phyloP scores from a whole-genome alignment of 1,140 invertebrate species.

The Armadillidium nasatum region DNA sequence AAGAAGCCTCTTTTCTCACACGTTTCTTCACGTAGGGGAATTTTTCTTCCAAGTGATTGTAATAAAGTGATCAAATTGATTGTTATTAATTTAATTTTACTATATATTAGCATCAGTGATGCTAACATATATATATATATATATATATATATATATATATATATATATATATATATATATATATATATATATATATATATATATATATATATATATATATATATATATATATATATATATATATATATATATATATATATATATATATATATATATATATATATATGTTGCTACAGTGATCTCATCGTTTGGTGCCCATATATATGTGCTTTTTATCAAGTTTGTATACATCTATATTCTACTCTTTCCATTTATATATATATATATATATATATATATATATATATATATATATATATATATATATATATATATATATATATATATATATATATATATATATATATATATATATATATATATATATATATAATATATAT shows the following conservation, averaged over 20 bases:
- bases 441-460: conserved; percentile 11
- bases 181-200: conserved; percentile 1
- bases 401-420: conserved; percentile 15
- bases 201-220: too few relatives aligned
- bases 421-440: conserved; percentile 14
- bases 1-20: background rate
- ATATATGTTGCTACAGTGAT: conserved; percentile 3
- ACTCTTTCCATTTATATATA: background rate
- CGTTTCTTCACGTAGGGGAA: conserved; percentile 1
- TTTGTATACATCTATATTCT: background rate
- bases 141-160: conserved; percentile 15
- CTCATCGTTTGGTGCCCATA: conserved; percentile 2
- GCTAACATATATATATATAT: background rate
- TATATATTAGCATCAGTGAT: background rate
- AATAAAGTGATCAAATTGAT: conserved; percentile 6
- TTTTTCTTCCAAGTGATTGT: background rate
- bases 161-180: conserved; percentile 14
- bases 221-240: too few relatives aligned
- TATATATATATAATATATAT: conserved; percentile 14
- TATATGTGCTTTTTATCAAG: background rate
- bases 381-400: conserved; percentile 15
- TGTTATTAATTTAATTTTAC: background rate
- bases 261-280: background rate
- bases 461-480: conserved; percentile 5
- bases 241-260: too few relatives aligned